Conservation (phyloP, 2,113 vertebrate species). For the Gambusia affinis region DNA sequence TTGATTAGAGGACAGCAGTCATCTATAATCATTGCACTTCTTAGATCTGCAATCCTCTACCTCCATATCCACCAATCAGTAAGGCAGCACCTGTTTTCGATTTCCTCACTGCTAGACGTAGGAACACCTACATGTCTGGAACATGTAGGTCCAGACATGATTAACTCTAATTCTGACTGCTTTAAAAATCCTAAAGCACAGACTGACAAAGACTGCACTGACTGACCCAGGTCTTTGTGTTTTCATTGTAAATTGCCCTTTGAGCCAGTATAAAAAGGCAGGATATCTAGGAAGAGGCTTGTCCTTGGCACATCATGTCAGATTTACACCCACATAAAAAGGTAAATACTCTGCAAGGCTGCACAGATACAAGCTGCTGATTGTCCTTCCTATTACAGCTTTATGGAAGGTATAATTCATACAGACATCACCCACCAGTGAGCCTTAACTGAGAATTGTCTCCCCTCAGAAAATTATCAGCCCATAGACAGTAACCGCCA, state of each 20-base stretch:
- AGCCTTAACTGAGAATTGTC: constrained; percentile 49
- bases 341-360: constrained; percentile 76
- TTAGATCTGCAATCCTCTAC: too few species aligned
- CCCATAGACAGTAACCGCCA: constrained; percentile 40
- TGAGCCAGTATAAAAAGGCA: constrained; percentile 26
- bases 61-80: too few species aligned
- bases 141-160: too few species aligned
- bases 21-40: too few species aligned
- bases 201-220: background rate
- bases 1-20: too few species aligned
- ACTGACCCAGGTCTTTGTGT: constrained; percentile 4
- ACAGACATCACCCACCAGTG: constrained; percentile 51
- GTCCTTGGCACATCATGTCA: constrained; percentile 68
- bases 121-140: too few species aligned
- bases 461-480: constrained; percentile 44
- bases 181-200: background rate
- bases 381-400: constrained; percentile 80
- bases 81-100: too few species aligned
- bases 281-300: constrained; percentile 42
- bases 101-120: too few species aligned
- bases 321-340: constrained; percentile 81
- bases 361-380: constrained; percentile 77
- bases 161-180: background rate
- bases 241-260: constrained; percentile 2
- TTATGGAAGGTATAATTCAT: constrained; percentile 79